These are phyloP conservation scores for Caloenas nicobarica DNA, from an alignment of 2,113 vertebrate species.

Conservation along the genomic window DNA sequence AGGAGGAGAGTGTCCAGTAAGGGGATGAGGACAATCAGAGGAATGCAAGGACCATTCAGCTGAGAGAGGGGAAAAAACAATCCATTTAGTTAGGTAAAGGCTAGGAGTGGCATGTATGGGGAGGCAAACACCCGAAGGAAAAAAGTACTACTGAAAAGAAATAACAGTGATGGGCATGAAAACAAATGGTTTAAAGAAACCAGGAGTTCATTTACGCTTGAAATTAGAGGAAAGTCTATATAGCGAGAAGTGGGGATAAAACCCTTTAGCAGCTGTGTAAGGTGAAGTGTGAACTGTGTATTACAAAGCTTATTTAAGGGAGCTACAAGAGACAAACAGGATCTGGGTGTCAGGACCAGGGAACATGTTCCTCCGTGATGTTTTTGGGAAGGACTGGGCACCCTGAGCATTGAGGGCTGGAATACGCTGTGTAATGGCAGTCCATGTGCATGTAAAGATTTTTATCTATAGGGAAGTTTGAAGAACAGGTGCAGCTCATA, in stretches of 20 bases:
- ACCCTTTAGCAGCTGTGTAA: not conserved
- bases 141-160: not conserved
- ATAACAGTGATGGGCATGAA: not conserved
- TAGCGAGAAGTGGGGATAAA: not conserved
- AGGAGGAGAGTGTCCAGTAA: not conserved
- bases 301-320: not conserved
- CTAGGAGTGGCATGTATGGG: not conserved
- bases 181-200: not conserved
- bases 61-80: not conserved
- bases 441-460: not conserved
- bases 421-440: not conserved
- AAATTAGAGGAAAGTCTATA: not conserved
- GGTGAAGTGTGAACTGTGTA: not conserved
- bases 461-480: not conserved
- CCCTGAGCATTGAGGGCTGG: rapidly evolving
- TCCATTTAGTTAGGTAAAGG: not conserved
- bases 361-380: rapidly evolving
- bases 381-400: not conserved
- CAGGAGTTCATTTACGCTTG: not conserved
- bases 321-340: not conserved
- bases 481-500: not conserved
- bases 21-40: not conserved
- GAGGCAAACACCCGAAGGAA: not conserved
- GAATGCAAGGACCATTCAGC: not conserved
- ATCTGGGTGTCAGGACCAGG: not conserved